Evolutionary conservation across 2,888 invertebrate genomes (phyloP).

Genomic region (Pseudanteris insignis): DNA sequence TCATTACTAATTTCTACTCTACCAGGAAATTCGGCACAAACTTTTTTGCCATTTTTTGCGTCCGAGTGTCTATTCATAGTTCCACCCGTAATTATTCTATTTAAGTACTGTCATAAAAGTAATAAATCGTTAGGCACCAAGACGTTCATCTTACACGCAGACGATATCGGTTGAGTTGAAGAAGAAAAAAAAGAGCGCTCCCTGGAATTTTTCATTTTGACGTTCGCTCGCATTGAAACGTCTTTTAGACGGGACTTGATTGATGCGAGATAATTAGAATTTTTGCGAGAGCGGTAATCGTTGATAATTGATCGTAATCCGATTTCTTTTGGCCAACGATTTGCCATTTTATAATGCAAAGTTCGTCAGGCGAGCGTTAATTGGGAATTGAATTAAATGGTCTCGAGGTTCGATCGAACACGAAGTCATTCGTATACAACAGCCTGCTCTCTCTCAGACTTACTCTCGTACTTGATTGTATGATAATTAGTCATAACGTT

Average conservation of each 20-base stretch:
- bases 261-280: conserved; percentile 61
- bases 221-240: conserved; percentile 34
- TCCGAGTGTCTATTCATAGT: conserved; percentile 3
- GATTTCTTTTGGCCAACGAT: conserved; percentile 60
- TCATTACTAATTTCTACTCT: too few species aligned
- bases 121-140: conserved; percentile 30
- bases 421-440: too few species aligned
- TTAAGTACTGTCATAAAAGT: conserved; percentile 13
- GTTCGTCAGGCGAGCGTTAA: conserved; percentile 44
- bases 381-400: conserved; percentile 17
- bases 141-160: conserved; percentile 23
- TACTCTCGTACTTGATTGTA: too few species aligned
- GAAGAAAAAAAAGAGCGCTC: conserved; percentile 14
- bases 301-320: conserved; percentile 64
- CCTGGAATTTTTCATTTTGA: conserved; percentile 36
- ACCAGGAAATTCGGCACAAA: too few species aligned
- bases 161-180: too few species aligned
- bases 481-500: too few species aligned
- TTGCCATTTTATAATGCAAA: conserved; percentile 54
- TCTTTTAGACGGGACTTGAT: conserved; percentile 53
- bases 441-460: too few species aligned
- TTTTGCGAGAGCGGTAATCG: conserved; percentile 62
- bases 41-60: too few species aligned
- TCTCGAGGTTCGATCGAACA: too few species aligned
- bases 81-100: conserved; percentile 7